Evolutionary conservation across 2,797 vertebrate genomes (phyloP).

Genomic region (Simalia tracyae): DNA sequence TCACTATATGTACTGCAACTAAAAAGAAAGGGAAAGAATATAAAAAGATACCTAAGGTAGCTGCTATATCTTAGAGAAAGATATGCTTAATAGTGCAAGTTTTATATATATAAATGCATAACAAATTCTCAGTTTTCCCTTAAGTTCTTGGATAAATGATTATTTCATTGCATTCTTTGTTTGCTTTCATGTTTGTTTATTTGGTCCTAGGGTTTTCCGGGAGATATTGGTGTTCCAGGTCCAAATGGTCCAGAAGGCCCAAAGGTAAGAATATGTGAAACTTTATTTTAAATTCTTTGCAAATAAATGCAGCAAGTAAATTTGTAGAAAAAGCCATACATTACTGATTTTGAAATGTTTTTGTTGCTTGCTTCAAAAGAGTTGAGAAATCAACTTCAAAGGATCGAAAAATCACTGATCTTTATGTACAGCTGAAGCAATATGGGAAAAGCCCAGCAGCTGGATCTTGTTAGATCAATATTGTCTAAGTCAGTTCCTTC

Average conservation of each 20-base stretch:
- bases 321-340: neutral
- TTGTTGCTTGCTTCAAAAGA: neutral
- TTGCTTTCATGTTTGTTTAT: neutral
- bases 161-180: neutral
- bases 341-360: neutral
- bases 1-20: neutral
- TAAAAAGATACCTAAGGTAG: neutral
- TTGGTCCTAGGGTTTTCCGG: conserved; percentile 89
- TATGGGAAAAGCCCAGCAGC: neutral
- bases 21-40: neutral
- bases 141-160: neutral
- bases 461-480: neutral
- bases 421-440: neutral
- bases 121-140: neutral
- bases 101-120: neutral
- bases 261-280: conserved; percentile 81
- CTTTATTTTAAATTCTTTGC: neutral
- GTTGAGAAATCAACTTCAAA: neutral
- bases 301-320: neutral
- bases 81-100: neutral
- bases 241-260: conserved; percentile 91
- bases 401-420: neutral
- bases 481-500: neutral
- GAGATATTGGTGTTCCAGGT: conserved; percentile 94
- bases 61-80: neutral